Evolutionary conservation across 2,797 vertebrate genomes (phyloP).

Genomic region (Rhyacichthys aspro): DNA sequence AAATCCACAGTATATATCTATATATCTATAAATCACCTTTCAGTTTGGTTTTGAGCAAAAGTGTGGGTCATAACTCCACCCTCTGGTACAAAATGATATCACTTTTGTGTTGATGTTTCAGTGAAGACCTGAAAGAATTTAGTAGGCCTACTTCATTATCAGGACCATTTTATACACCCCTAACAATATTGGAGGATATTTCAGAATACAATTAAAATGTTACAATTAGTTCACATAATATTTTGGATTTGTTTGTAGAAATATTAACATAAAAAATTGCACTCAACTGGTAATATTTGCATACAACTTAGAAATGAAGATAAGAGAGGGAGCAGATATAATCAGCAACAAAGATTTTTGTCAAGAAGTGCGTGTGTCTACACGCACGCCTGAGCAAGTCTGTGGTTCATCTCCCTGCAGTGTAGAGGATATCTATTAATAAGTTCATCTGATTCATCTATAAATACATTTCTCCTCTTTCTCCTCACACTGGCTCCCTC

Average conservation of each 20-base stretch:
- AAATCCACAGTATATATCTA: too few relatives aligned
- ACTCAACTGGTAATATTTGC: constrained; percentile 21
- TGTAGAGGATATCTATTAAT: constrained; percentile 72
- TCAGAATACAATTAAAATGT: too few relatives aligned
- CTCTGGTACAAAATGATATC: too few relatives aligned
- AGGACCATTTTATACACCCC: too few relatives aligned
- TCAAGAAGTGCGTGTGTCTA: constrained; percentile 23
- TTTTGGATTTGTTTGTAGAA: too few relatives aligned
- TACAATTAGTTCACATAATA: not conserved
- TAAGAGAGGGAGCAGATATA: constrained; percentile 50
- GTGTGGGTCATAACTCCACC: too few relatives aligned
- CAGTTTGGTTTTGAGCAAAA: too few relatives aligned
- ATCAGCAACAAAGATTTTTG: constrained; percentile 58
- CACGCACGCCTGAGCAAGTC: constrained; percentile 26
- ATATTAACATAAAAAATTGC: constrained; percentile 23
- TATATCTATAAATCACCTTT: too few relatives aligned
- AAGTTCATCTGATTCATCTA: constrained; percentile 72
- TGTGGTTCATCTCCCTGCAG: constrained; percentile 60
- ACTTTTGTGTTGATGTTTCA: too few relatives aligned
- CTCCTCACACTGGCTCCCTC: constrained; percentile 42
- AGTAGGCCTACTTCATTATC: too few relatives aligned
- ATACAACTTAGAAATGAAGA: constrained; percentile 42
- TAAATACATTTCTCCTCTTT: constrained; percentile 70
- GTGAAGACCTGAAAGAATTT: too few relatives aligned
- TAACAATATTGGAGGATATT: too few relatives aligned